phyloP scores from a whole-genome alignment of 2,113 vertebrate genomes.

The Rhinogobius similis region DNA sequence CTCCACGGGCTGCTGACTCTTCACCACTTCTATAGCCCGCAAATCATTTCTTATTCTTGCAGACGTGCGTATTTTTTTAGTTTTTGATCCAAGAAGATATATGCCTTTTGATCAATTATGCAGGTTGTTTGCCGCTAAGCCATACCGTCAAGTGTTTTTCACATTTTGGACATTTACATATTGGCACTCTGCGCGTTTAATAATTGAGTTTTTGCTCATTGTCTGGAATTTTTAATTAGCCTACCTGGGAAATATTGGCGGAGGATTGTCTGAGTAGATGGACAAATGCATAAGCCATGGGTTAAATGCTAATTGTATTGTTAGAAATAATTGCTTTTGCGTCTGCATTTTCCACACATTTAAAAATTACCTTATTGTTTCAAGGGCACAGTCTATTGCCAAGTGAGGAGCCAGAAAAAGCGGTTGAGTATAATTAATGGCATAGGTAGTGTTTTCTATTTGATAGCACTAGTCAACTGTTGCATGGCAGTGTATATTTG shows the following conservation, averaged over 20 bases:
- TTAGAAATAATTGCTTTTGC: neutral
- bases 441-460: neutral
- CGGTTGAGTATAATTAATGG: neutral
- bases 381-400: neutral
- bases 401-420: neutral
- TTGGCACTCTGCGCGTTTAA: neutral
- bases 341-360: neutral
- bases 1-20: conserved; percentile 12
- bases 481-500: neutral
- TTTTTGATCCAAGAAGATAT: conserved; percentile 24
- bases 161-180: neutral
- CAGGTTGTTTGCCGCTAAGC: conserved; percentile 1
- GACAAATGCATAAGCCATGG: neutral
- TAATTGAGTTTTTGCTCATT: neutral
- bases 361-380: neutral
- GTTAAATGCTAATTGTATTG: neutral
- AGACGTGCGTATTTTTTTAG: conserved; percentile 6
- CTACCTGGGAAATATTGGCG: neutral
- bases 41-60: neutral
- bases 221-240: neutral
- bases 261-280: neutral
- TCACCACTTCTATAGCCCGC: neutral
- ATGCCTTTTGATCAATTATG: conserved; percentile 13
- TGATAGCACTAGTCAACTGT: neutral
- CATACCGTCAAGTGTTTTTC: neutral